These are phyloP conservation scores for Sebastes steindachneri DNA, from an alignment of 2,797 vertebrate genomes.

Conservation along the genomic window DNA sequence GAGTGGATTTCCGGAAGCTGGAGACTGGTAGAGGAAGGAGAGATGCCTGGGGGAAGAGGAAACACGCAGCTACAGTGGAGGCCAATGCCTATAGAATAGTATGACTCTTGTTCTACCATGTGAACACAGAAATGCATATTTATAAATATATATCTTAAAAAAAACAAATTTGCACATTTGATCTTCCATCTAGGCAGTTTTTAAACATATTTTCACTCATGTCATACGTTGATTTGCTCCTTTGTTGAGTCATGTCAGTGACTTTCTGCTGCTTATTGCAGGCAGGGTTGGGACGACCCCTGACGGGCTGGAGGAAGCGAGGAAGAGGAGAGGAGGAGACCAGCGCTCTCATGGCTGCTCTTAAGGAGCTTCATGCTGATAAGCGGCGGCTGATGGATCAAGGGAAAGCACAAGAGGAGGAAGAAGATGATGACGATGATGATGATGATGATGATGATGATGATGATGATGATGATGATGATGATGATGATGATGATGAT, in stretches of 20 bases:
- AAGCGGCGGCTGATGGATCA: slow-evolving; percentile 63
- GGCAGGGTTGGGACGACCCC: slow-evolving; percentile 62
- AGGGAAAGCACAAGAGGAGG: slow-evolving; percentile 46
- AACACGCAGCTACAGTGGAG: slow-evolving; percentile 61
- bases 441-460: slow-evolving; percentile 42
- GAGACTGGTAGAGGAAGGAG: slow-evolving; percentile 48
- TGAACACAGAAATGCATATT: not conserved
- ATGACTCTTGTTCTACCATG: slow-evolving; percentile 4
- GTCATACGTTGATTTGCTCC: not conserved
- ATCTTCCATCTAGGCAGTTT: not conserved
- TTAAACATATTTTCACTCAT: not conserved
- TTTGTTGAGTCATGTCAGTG: not conserved
- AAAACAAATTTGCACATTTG: not conserved
- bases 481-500: slow-evolving; percentile 38
- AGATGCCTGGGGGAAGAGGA: slow-evolving; percentile 58
- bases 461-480: slow-evolving; percentile 30
- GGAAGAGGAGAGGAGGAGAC: slow-evolving; percentile 21
- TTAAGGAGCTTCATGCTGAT: slow-evolving; percentile 60
- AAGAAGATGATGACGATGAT: slow-evolving; percentile 16
- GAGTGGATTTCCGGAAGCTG: not conserved
- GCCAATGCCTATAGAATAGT: slow-evolving; percentile 73
- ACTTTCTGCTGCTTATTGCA: slow-evolving; percentile 11
- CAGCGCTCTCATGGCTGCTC: slow-evolving; percentile 44
- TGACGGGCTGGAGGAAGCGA: slow-evolving; percentile 63
- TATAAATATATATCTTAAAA: not conserved